These are phyloP conservation scores for Eudemis profundana DNA, from an alignment of 2,888 invertebrate genomes.

Conservation along the genomic window DNA sequence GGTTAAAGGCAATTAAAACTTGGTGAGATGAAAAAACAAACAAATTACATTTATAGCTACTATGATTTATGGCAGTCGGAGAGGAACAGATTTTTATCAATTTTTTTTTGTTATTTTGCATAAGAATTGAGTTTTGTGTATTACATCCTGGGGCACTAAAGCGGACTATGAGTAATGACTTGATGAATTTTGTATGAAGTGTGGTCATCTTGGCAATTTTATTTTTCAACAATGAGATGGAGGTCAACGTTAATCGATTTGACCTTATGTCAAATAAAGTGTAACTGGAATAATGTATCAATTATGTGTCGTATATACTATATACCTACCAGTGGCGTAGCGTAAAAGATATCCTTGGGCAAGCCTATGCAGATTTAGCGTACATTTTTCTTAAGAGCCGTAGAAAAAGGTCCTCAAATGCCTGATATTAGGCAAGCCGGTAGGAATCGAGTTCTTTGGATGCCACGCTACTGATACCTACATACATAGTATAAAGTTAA, in stretches of 20 bases:
- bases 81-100: constrained; percentile 5
- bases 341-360: too few species aligned
- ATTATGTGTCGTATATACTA: too few species aligned
- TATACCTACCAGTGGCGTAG: too few species aligned
- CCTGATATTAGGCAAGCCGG: too few species aligned
- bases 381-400: too few species aligned
- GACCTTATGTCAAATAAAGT: constrained; percentile 17
- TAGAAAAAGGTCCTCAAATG: too few species aligned
- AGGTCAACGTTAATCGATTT: constrained; percentile 14
- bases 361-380: too few species aligned
- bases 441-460: too few species aligned
- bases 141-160: constrained; percentile 27
- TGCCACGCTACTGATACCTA: too few species aligned
- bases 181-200: constrained; percentile 17
- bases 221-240: constrained; percentile 15
- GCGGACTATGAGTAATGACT: constrained; percentile 16
- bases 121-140: constrained; percentile 34
- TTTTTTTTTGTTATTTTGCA: constrained; percentile 36
- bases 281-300: constrained; percentile 6
- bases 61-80: constrained; percentile 22
- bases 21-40: constrained; percentile 15
- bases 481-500: too few species aligned
- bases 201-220: constrained; percentile 4
- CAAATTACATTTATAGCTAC: constrained; percentile 20
- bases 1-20: constrained; percentile 21